Conservation (phyloP, 2,113 vertebrate genomes). For the Monarcha castaneiventris region DNA sequence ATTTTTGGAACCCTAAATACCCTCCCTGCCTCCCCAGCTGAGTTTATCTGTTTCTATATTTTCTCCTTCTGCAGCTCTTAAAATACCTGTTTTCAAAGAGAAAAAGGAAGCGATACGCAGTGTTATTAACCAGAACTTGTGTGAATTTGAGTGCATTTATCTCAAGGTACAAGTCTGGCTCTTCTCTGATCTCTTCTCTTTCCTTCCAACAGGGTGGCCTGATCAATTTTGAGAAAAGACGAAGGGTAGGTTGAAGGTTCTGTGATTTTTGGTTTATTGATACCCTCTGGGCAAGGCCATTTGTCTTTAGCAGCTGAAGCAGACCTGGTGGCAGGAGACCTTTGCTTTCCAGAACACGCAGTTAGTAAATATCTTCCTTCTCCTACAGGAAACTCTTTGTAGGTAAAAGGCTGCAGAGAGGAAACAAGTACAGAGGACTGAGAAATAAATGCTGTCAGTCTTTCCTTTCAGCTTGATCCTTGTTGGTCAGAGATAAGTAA, state of each 20-base stretch:
- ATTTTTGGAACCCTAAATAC: not conserved
- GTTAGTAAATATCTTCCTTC: not conserved
- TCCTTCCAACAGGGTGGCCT: conserved; percentile 82
- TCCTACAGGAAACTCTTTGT: not conserved
- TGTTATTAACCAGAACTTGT: not conserved
- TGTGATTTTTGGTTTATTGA: not conserved
- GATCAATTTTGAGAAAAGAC: conserved; percentile 95
- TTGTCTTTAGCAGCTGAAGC: not conserved
- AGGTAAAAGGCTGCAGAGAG: not conserved
- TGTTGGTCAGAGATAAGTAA: not conserved
- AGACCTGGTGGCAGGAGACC: not conserved
- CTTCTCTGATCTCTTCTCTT: not conserved
- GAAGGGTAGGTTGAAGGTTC: conserved; percentile 78
- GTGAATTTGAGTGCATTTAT: not conserved
- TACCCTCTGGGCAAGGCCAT: not conserved
- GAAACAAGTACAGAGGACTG: not conserved
- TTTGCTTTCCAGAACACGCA: not conserved
- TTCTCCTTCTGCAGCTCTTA: not conserved
- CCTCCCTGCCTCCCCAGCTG: not conserved
- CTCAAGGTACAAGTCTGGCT: not conserved
- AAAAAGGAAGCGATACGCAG: not conserved
- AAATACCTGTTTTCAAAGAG: not conserved
- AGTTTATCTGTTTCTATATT: not conserved
- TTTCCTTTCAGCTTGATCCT: not conserved
- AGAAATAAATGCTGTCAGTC: not conserved